These are phyloP conservation scores for Ooceraea biroi DNA, from an alignment of 1,140 invertebrate genomes.

Conservation along the genomic window DNA sequence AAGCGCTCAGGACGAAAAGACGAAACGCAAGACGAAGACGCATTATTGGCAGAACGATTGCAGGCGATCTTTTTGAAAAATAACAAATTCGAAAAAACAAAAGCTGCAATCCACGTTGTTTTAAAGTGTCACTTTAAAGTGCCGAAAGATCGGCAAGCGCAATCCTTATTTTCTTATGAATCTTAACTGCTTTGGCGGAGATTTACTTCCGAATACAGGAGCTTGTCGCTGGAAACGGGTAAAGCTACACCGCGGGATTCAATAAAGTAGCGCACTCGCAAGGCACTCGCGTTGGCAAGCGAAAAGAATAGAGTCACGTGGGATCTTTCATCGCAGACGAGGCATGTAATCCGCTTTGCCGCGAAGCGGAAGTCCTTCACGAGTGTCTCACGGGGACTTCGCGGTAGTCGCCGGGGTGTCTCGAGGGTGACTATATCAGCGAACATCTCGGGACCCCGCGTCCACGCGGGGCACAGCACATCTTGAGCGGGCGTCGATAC, in stretches of 20 bases:
- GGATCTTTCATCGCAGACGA: neutral
- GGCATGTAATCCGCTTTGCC: slow-evolving; percentile 46
- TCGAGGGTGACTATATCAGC: slow-evolving; percentile 22
- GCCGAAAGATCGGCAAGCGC: neutral
- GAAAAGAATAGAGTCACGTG: slow-evolving; percentile 29
- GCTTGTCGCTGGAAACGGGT: no score
- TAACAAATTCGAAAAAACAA: neutral
- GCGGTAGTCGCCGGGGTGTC: slow-evolving; percentile 25
- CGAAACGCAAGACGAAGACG: no score
- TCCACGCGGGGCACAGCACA: neutral
- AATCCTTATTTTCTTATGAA: neutral
- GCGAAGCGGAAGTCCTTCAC: neutral
- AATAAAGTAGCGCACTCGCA: no score
- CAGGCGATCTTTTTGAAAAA: slow-evolving; percentile 5
- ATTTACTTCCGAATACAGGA: slow-evolving; percentile 14
- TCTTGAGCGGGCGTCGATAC: slow-evolving; percentile 56
- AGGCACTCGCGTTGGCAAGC: neutral
- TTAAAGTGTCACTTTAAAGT: no score
- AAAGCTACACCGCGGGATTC: slow-evolving; percentile 1
- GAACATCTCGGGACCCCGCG: neutral
- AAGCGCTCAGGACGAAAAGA: no score
- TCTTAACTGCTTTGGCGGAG: neutral
- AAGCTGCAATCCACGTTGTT: no score
- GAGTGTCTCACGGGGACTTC: slow-evolving; percentile 41
- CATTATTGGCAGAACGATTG: neutral